phyloP scores from a whole-genome alignment of 2,113 vertebrate genomes.

The Oceanites oceanicus region DNA sequence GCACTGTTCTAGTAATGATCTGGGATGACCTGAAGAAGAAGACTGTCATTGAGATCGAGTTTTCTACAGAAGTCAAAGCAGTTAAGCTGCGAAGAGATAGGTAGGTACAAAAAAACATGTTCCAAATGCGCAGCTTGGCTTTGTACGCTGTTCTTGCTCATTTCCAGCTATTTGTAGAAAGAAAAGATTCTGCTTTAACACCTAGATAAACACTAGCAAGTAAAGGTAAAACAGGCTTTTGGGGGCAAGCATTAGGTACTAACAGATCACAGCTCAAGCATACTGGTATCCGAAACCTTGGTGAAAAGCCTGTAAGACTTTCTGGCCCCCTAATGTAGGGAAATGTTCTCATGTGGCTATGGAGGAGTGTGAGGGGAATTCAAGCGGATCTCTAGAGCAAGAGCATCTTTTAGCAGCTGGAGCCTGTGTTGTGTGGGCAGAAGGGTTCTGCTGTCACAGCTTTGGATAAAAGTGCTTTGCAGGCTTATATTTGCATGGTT shows the following conservation, averaged over 20 bases:
- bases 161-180: neutral
- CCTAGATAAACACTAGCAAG: neutral
- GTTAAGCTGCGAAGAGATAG: conserved; percentile 95
- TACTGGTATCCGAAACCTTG: neutral
- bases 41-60: conserved; percentile 98
- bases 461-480: neutral
- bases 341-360: neutral
- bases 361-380: neutral
- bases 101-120: conserved; percentile 53
- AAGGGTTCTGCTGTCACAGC: neutral
- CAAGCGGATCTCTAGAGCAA: neutral
- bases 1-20: conserved; percentile 88
- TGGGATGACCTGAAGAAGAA: conserved; percentile 99
- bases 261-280: neutral
- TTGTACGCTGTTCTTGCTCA: neutral
- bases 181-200: neutral
- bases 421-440: neutral
- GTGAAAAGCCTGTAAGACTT: neutral
- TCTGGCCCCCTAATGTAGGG: neutral
- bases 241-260: neutral
- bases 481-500: neutral
- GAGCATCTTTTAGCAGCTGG: neutral
- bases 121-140: neutral
- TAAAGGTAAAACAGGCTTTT: neutral
- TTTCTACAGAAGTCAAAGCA: conserved; percentile 98